Evolutionary conservation across 2,797 vertebrate genomes (phyloP).

Genomic region (Myotis planiceps): DNA sequence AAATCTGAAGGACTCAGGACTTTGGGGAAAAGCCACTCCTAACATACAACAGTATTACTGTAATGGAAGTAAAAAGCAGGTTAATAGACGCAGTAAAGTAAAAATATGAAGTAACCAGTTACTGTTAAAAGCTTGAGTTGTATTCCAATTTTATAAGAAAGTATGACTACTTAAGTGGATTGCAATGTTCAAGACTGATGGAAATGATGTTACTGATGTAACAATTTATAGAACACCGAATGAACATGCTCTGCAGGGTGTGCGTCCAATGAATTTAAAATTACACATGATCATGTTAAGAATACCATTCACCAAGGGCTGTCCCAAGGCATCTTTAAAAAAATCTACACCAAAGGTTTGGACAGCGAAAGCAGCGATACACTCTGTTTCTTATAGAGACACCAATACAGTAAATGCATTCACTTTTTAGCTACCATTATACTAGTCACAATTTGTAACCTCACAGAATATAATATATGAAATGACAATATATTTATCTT

Average conservation of each 20-base stretch:
- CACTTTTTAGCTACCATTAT: slow-evolving; percentile 7
- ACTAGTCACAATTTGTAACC: slow-evolving; percentile 49
- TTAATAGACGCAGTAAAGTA: not conserved
- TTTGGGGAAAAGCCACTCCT: not conserved
- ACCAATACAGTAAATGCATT: slow-evolving; percentile 51
- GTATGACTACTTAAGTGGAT: fast-evolving
- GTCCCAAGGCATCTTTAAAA: not conserved
- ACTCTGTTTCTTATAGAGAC: not conserved
- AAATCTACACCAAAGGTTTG: not conserved
- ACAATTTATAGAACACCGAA: not conserved
- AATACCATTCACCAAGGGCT: slow-evolving; percentile 20
- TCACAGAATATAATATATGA: slow-evolving; percentile 52
- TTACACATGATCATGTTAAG: fast-evolving
- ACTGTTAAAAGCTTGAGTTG: slow-evolving; percentile 6
- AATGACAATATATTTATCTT: slow-evolving; percentile 47
- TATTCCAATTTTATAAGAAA: not conserved
- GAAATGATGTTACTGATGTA: not conserved
- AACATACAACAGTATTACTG: not conserved
- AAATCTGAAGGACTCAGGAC: not conserved
- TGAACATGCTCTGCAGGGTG: fast-evolving
- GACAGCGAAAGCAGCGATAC: slow-evolving; percentile 4
- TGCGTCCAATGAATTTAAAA: not conserved
- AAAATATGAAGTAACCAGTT: not conserved
- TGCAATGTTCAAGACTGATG: not conserved
- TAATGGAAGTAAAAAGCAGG: not conserved